These are phyloP conservation scores for Onychorhynchus coronatus DNA, from an alignment of 2,113 vertebrate species.

Conservation along the genomic window DNA sequence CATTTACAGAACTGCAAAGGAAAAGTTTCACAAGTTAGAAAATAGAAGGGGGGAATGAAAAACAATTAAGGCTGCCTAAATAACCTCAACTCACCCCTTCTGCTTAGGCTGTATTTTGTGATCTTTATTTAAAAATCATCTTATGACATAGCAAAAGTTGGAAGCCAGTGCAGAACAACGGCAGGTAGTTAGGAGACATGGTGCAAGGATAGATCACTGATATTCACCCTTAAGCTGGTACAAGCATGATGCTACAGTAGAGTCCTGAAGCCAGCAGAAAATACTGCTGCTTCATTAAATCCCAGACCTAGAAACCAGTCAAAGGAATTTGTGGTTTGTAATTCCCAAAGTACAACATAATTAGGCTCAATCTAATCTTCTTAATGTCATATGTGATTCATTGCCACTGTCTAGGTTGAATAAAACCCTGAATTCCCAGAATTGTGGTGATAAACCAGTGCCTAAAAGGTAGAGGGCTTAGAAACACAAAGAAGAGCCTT, in stretches of 20 bases:
- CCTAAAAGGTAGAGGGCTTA: background rate
- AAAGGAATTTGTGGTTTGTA: background rate
- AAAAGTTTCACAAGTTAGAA: constrained; percentile 11
- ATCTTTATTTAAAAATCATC: background rate
- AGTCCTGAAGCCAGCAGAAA: background rate
- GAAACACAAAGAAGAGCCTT: background rate
- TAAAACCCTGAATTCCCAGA: background rate
- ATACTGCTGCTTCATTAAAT: background rate
- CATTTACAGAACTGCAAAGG: background rate
- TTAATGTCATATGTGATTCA: background rate
- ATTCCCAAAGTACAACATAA: background rate
- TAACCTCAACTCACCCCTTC: background rate
- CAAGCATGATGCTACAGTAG: background rate
- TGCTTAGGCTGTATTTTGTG: background rate
- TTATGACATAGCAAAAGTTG: background rate
- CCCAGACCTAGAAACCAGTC: background rate
- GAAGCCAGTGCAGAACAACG: background rate
- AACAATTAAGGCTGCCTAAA: background rate
- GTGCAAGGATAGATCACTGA: background rate
- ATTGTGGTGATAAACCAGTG: background rate
- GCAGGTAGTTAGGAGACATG: background rate
- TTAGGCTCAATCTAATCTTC: background rate
- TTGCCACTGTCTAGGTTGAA: background rate
- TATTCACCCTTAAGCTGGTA: background rate
- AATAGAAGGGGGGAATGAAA: rapidly evolving